phyloP scores from a whole-genome alignment of 2,797 vertebrate genomes.

The Acridotheres tristis region DNA sequence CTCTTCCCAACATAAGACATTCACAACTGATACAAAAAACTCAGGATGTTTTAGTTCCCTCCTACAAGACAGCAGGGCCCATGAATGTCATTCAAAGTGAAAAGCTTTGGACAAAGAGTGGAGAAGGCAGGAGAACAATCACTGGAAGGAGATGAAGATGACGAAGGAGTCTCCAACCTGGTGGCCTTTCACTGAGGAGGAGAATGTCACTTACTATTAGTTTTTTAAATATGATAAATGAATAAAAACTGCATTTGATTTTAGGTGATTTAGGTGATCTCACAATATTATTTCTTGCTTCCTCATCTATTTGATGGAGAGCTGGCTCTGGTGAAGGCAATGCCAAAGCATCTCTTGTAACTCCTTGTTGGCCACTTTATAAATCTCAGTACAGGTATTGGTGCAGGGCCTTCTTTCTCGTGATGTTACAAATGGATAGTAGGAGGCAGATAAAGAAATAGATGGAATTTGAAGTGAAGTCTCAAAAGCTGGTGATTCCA shows the following conservation, averaged over 20 bases:
- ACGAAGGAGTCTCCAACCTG: neutral
- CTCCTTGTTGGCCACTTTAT: neutral
- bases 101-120: neutral
- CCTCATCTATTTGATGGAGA: neutral
- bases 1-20: neutral
- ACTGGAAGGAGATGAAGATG: neutral
- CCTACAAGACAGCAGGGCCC: neutral
- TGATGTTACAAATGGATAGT: neutral
- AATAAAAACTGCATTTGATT: neutral
- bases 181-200: neutral
- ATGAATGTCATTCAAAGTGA: neutral
- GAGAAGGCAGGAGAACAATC: neutral
- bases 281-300: neutral
- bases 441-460: neutral
- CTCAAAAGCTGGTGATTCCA: neutral
- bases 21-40: neutral
- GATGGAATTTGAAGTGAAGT: neutral
- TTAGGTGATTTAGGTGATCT: neutral
- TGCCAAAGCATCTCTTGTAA: neutral
- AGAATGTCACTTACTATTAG: neutral
- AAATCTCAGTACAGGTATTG: neutral
- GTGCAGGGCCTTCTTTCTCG: neutral
- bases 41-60: neutral
- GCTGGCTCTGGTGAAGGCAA: neutral
- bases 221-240: neutral